phyloP scores from a whole-genome alignment of 2,113 vertebrate species.

The Bubo blakistoni region DNA sequence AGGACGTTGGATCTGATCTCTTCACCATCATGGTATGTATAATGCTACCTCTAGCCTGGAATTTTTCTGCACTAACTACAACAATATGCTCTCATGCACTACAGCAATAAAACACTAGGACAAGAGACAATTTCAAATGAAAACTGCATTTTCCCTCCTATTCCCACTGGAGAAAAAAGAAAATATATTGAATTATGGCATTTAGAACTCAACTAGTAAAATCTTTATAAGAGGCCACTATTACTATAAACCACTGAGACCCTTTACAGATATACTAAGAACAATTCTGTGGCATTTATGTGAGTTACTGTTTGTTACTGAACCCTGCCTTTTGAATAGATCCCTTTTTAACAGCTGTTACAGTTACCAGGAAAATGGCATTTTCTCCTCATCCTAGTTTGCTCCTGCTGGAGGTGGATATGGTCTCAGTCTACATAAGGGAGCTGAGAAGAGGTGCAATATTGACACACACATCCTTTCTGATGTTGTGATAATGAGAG shows the following conservation, averaged over 20 bases:
- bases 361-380: background rate
- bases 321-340: background rate
- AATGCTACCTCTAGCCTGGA: background rate
- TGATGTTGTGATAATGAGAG: background rate
- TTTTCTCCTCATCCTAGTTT: background rate
- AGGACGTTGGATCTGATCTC: background rate
- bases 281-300: background rate
- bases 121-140: background rate
- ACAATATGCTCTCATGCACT: background rate
- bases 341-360: background rate
- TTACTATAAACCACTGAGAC: background rate
- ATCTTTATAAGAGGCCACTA: background rate
- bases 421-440: background rate
- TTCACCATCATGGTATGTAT: background rate
- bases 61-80: background rate
- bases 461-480: rapidly evolving
- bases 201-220: background rate
- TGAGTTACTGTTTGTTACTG: background rate
- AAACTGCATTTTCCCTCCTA: background rate
- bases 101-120: background rate
- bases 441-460: background rate
- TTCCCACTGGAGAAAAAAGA: background rate
- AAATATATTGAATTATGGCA: background rate
- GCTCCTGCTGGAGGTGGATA: background rate
- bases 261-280: background rate